Conservation (phyloP, 2,113 vertebrate species). For the Oenanthe melanoleuca region DNA sequence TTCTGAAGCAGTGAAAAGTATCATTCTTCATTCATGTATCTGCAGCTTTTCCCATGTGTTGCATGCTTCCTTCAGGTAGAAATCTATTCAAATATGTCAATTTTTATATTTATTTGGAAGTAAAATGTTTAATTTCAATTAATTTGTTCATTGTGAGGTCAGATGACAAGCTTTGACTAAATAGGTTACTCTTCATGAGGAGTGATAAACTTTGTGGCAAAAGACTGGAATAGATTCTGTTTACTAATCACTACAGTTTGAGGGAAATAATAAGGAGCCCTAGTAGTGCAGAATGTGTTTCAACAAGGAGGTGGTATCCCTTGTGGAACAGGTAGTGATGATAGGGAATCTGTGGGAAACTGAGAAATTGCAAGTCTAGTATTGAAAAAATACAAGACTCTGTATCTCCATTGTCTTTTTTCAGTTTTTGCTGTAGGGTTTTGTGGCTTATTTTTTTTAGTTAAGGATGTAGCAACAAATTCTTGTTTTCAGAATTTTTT, state of each 20-base stretch:
- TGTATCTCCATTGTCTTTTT: not conserved
- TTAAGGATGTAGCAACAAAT: not conserved
- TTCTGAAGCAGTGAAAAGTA: not conserved
- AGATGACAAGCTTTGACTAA: not conserved
- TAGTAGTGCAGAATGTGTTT: not conserved
- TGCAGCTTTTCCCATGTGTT: not conserved
- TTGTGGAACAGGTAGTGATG: not conserved
- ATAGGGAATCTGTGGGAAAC: not conserved
- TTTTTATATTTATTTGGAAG: not conserved
- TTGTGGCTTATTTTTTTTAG: not conserved
- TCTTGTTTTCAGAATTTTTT: not conserved
- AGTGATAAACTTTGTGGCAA: not conserved
- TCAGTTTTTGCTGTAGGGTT: not conserved
- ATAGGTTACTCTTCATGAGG: not conserved
- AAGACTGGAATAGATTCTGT: not conserved
- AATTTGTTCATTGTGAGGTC: not conserved
- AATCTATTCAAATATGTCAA: not conserved
- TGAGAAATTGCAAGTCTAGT: not conserved
- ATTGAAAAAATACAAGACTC: not conserved
- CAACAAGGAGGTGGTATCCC: not conserved
- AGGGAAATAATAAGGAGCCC: not conserved
- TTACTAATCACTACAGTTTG: not conserved
- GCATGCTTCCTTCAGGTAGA: not conserved
- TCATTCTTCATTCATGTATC: not conserved
- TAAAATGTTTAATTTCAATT: not conserved